Conservation (phyloP, 64 coral and sea anemone genomes). For the Anthopleura sola region DNA sequence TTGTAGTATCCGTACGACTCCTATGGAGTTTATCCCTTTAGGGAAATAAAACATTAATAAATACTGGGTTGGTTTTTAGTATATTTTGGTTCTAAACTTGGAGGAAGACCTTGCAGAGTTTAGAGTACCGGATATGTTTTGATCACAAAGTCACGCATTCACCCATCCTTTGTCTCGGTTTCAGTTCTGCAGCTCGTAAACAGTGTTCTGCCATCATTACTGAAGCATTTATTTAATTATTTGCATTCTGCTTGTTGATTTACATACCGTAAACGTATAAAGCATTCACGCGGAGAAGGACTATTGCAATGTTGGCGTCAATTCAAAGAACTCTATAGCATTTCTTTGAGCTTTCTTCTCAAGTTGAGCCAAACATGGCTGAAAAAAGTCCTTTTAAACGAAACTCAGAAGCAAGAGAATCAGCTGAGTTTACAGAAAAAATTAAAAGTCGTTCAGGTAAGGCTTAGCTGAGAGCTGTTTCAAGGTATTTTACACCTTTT, state of each 20-base stretch:
- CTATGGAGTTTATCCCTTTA: not conserved
- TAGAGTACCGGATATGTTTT: not conserved
- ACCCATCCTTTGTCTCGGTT: not conserved
- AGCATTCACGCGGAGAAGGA: not conserved
- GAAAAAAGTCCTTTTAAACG: not conserved
- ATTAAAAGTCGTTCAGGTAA: constrained; percentile 28
- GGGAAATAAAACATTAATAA: not conserved
- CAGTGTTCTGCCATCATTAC: not conserved
- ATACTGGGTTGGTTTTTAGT: not conserved
- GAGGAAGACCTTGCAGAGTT: not conserved
- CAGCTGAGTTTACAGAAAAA: not conserved
- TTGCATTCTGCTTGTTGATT: not conserved
- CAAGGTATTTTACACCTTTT: not conserved
- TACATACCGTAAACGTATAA: not conserved
- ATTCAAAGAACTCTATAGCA: not conserved
- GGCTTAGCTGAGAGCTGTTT: not conserved
- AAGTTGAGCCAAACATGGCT: not conserved
- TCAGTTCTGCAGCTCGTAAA: not conserved
- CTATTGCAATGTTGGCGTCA: not conserved
- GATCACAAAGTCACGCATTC: not conserved
- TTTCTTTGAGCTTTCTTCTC: not conserved
- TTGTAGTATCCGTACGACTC: not conserved
- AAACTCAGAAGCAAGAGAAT: not conserved
- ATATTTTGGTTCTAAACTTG: not conserved
- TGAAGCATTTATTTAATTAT: not conserved